Base-by-base conservation (phyloP, 2,888 invertebrate species). In the Amphipyra berbera region DNA sequence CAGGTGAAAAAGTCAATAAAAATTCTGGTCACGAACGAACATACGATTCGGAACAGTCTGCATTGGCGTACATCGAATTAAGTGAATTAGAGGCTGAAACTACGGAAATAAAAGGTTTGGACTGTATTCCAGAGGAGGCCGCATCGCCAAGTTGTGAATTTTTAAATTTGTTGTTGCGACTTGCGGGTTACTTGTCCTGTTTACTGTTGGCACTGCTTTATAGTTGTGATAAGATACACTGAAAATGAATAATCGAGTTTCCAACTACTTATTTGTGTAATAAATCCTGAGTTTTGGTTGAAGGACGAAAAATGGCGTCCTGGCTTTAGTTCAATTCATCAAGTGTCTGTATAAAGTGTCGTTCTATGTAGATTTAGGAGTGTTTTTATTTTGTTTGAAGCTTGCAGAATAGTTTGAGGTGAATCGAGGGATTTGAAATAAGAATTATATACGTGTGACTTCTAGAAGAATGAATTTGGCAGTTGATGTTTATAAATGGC, bases 51-150 rank as follows among this genome's bases (percentile, higher is more conserved):
- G 56, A 60, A 57, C 64, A 68, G 63, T 52, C 80, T 79, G 79
- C 81, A 79, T 81, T 81, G 78, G 61, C 73, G 83, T 73, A 81
- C 81, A 82, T 72, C 58, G 79, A 73, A 84, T 82, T 85, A 81
- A 79, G 81, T 82, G 79, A 78, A 76, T 81, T 80, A 79, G 56
- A 77, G 71, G 67, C 66, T 58, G 49, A 68, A 74, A 65, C 50
- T 67, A 52, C 63, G 58, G 47, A 60, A 73, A 71, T 78, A 77
- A 81, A 82, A 78, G 71, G 75, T 67, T 57, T 54, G 47, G 15
- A 53, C 67, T 60, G 49, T 67, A 54, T 57, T 56, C 55, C 40
- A 47, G 68, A 74, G 53, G 54, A 68, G 48, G 54, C 71, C 60
- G 65, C 69, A 76, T 68, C 55, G 66, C 57, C 53, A 54, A 70